These are phyloP conservation scores for Adelges cooleyi DNA, from an alignment of 1,140 invertebrate species.

Conservation along the genomic window DNA sequence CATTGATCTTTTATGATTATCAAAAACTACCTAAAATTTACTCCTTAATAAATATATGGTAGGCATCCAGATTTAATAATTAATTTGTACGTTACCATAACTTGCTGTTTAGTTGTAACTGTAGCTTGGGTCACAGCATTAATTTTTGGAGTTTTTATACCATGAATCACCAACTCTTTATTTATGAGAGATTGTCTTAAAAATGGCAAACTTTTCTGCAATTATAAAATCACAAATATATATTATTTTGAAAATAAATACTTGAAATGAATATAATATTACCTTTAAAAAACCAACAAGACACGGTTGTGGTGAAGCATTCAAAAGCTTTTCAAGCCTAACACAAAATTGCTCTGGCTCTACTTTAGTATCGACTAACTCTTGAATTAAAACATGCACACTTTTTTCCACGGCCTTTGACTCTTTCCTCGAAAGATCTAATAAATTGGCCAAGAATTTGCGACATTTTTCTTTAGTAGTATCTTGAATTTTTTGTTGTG, in stretches of 20 bases:
- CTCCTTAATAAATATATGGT: too few species aligned
- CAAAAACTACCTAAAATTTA: too few species aligned
- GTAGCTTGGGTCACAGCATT: slow-evolving; percentile 23
- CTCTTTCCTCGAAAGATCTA: slow-evolving; percentile 89
- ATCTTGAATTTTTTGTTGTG: slow-evolving; percentile 43
- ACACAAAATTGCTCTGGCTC: slow-evolving; percentile 95
- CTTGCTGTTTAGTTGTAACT: slow-evolving; percentile 30
- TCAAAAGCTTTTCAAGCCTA: slow-evolving; percentile 81
- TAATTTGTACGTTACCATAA: slow-evolving; percentile 15
- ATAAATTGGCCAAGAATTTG: slow-evolving; percentile 91
- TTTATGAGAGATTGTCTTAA: slow-evolving; percentile 78
- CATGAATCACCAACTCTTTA: slow-evolving; percentile 86
- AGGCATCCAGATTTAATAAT: too few species aligned
- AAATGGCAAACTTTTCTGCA: slow-evolving; percentile 87
- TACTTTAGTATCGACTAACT: slow-evolving; percentile 87
- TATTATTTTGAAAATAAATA: too few species aligned
- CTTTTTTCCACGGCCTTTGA: slow-evolving; percentile 84
- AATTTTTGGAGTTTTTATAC: slow-evolving; percentile 72
- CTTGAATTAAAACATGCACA: slow-evolving; percentile 89
- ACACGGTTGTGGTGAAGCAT: slow-evolving; percentile 93
- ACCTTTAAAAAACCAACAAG: slow-evolving; percentile 93
- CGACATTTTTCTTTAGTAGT: slow-evolving; percentile 97
- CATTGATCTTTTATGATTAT: too few species aligned
- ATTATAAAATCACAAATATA: slow-evolving; percentile 35
- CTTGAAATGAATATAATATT: slow-evolving; percentile 31